phyloP scores from a whole-genome alignment of 1,140 invertebrate species.

The Neocloeon triangulifer region DNA sequence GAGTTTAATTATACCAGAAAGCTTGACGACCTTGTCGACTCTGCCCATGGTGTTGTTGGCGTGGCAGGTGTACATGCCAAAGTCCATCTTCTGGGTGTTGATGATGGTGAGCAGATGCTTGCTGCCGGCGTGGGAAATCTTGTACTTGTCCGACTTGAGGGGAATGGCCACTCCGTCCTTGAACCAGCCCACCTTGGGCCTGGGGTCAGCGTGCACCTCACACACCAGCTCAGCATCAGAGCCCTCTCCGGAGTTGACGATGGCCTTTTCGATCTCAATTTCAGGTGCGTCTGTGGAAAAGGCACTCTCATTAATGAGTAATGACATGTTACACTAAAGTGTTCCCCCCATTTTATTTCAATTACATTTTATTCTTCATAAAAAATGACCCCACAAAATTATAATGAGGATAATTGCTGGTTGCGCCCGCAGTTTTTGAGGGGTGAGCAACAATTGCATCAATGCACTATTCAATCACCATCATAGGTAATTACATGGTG shows the following conservation, averaged over 20 bases:
- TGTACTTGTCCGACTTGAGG: constrained; percentile 6
- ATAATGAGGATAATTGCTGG: too few species aligned
- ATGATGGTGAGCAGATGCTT: constrained; percentile 12
- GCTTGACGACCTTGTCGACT: constrained; percentile 10
- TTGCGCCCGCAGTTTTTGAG: too few species aligned
- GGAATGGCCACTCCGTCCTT: constrained; percentile 9
- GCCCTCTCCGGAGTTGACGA: constrained; percentile 11
- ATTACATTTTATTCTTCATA: too few species aligned
- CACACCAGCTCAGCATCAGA: constrained; percentile 13
- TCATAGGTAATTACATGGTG: too few species aligned
- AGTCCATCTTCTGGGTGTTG: constrained; percentile 12
- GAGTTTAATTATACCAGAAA: constrained; percentile 12
- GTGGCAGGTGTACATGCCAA: constrained; percentile 15
- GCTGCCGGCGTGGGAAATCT: constrained; percentile 2
- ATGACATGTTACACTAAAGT: too few species aligned
- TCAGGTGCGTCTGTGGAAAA: constrained; percentile 9
- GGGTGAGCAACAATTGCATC: too few species aligned
- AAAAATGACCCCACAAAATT: too few species aligned
- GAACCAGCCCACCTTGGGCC: constrained; percentile 11
- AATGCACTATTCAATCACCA: too few species aligned
- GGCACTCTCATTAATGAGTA: too few species aligned
- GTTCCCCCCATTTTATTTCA: too few species aligned
- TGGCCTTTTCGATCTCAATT: constrained; percentile 11
- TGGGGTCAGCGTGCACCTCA: constrained; percentile 13
- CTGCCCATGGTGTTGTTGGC: constrained; percentile 13